Percentiles rank a stretch among this genome's conserved stretches.
Conservation (phyloP, 1,140 invertebrate species). For the Drosophila asahinai region DNA sequence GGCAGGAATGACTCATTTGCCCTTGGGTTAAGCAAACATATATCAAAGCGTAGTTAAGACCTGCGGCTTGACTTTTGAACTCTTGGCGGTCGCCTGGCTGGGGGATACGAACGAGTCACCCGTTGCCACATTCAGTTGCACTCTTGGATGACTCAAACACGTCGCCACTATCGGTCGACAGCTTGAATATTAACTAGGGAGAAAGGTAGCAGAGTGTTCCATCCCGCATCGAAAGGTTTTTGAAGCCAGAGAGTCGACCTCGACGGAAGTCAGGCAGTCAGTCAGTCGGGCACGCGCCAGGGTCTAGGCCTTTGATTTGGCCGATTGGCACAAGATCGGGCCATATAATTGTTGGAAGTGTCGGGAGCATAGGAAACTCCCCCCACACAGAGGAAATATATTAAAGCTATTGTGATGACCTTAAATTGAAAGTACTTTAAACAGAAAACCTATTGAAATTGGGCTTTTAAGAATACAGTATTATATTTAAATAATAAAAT, state of each 20-base stretch:
- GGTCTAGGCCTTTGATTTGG: constrained; percentile 50
- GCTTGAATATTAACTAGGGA: constrained; percentile 75
- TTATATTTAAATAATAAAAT: no score
- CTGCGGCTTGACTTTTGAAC: constrained; percentile 67
- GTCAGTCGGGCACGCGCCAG: constrained; percentile 58
- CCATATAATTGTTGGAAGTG: constrained; percentile 20
- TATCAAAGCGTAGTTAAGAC: constrained; percentile 47
- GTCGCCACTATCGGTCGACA: constrained; percentile 60
- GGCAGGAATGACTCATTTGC: constrained; percentile 63
- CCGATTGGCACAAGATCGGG: constrained; percentile 33
- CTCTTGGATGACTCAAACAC: constrained; percentile 73
- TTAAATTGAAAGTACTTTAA: background rate
- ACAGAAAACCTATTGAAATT: no score
- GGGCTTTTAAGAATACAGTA: no score
- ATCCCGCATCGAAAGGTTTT: constrained; percentile 21
- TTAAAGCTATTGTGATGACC: no score
- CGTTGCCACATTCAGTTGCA: constrained; percentile 33
- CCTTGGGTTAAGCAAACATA: constrained; percentile 10
- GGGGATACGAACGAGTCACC: constrained; percentile 50
- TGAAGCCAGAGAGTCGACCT: constrained; percentile 31
- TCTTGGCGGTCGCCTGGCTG: constrained; percentile 59
- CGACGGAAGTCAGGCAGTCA: constrained; percentile 70
- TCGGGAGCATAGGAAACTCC: background rate
- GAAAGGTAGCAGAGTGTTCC: constrained; percentile 14
- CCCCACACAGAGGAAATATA: background rate